phyloP scores from a whole-genome alignment of 2,888 invertebrate species.

The Actias luna region DNA sequence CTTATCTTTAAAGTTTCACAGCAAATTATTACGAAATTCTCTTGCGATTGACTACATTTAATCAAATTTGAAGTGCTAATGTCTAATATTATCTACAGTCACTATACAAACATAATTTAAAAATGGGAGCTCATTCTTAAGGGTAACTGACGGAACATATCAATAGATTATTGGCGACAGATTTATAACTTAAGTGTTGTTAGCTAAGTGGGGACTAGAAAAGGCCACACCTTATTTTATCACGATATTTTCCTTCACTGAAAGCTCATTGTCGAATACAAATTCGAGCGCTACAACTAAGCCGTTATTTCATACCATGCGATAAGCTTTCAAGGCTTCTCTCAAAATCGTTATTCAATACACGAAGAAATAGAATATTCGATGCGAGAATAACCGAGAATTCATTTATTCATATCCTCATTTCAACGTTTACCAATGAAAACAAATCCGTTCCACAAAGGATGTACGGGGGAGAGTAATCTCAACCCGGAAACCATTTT shows the following conservation, averaged over 20 bases:
- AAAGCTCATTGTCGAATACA: not conserved
- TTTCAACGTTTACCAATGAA: not conserved
- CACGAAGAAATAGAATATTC: not conserved
- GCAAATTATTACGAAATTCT: no score
- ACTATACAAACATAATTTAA: not conserved
- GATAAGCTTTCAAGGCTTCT: not conserved
- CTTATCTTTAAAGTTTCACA: no score
- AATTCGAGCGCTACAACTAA: not conserved
- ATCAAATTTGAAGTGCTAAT: constrained; percentile 27
- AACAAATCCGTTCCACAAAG: constrained; percentile 10
- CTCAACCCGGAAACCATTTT: constrained; percentile 29
- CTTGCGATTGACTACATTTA: not conserved
- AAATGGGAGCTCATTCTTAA: not conserved
- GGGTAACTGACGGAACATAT: not conserved
- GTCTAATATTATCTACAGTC: not conserved
- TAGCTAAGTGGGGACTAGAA: not conserved
- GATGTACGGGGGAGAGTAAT: constrained; percentile 24
- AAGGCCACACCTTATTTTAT: not conserved
- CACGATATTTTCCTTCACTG: not conserved
- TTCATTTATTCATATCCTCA: not conserved
- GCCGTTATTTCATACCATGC: not conserved
- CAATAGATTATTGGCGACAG: not conserved
- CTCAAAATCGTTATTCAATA: not conserved
- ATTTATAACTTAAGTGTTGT: not conserved
- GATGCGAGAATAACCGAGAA: not conserved